Base-by-base conservation (phyloP, 2,888 invertebrate species). In the Spatulosminthurus flaviceps region DNA sequence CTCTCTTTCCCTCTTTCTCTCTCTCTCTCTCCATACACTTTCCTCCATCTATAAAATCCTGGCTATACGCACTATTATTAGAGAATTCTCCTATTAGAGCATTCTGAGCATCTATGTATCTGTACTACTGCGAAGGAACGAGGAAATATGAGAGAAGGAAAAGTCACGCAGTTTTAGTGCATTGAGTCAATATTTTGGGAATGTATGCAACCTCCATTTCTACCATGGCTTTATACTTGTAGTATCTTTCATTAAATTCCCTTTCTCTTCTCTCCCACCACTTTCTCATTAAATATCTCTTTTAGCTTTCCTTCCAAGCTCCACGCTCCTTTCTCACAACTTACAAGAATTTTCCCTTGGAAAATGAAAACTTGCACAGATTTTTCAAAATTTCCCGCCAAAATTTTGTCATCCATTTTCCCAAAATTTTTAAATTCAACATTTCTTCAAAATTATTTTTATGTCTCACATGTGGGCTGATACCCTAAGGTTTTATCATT, bases 1-100 rank as follows among this genome's bases (percentile, higher is more conserved):
- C 78, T 75, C 76, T 73, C 60, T 60, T 43, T 73, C 73, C 43
- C 73, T 73, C 73, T 73, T 29, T 73, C 73, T 60, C 28, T 73
- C 73, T 41, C 28, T 60, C 73, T 73, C n/a, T 51, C 51, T 5
- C 69, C 28, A 26, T n/a, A n/a, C 34, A 29, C 34, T 26, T 16
- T 66, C 26, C 70, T 34, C 41, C 11, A n/a, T 1, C 34, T 28
- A 26, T 66, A 28, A 19, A 24, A 66, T 34, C 51, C 29, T 69
- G 26, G 19, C 19, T n/a, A 70, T 41, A 51, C 51, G 51, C n/a
- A 51, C 5, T 51, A 16, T 51, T 9, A 51, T 51, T 11, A 11
- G 34, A 7, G 34, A 34, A 9, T n/a, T n/a, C 34, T 34, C 34
- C 34, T 34, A 34, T 34, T n/a, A n/a, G n/a, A n/a, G n/a, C n/a